These are phyloP conservation scores for Euplexia lucipara DNA, from an alignment of 2,888 invertebrate species.

Conservation along the genomic window DNA sequence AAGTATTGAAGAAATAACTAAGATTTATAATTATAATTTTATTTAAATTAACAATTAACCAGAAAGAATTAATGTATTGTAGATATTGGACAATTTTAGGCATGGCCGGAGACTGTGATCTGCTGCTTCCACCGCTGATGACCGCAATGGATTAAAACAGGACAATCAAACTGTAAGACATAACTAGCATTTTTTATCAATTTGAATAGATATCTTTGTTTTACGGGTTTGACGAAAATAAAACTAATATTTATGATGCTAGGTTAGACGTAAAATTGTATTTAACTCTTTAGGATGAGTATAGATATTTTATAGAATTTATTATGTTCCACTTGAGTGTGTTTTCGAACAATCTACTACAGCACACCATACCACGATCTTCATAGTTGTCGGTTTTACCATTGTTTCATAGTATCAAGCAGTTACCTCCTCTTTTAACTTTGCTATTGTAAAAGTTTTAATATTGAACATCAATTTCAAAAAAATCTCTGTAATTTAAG, in stretches of 20 bases:
- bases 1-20: slow-evolving; percentile 19
- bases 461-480: slow-evolving; percentile 40
- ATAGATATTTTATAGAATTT: slow-evolving; percentile 36
- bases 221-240: slow-evolving; percentile 53
- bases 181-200: slow-evolving; percentile 49
- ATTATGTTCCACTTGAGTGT: slow-evolving; percentile 38
- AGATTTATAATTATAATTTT: slow-evolving; percentile 18
- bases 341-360: slow-evolving; percentile 19
- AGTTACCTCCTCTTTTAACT: slow-evolving; percentile 45
- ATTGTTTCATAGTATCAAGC: slow-evolving; percentile 14
- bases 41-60: slow-evolving; percentile 29
- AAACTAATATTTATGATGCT: slow-evolving; percentile 56
- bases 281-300: slow-evolving; percentile 41
- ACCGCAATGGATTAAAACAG: slow-evolving; percentile 51
- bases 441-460: slow-evolving; percentile 46
- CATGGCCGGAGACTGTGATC: slow-evolving; percentile 67
- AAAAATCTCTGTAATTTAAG: slow-evolving; percentile 70
- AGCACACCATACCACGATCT: slow-evolving; percentile 4
- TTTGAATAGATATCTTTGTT: slow-evolving; percentile 40
- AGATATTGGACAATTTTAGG: slow-evolving; percentile 67
- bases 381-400: slow-evolving; percentile 26
- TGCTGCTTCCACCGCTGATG: slow-evolving; percentile 52
- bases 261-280: slow-evolving; percentile 58
- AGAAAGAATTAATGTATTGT: slow-evolving; percentile 61
- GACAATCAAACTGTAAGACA: slow-evolving; percentile 54